Evolutionary conservation across 2,888 invertebrate species (phyloP).

Genomic region (Scotopteryx bipunctaria): DNA sequence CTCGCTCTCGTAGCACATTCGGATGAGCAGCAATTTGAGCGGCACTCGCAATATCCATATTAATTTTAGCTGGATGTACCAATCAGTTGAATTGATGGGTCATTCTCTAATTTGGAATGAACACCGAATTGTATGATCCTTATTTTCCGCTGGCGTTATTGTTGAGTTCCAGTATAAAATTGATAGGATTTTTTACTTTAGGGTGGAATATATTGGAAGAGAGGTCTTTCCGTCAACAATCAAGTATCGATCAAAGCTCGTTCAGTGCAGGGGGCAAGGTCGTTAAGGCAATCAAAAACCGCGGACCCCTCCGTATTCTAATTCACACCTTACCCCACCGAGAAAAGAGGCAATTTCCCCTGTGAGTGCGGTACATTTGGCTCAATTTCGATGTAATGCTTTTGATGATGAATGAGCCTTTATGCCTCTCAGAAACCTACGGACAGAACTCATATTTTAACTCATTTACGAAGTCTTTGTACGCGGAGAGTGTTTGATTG

Average conservation of each 20-base stretch:
- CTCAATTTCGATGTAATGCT: slow-evolving; percentile 45
- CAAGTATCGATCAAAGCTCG: slow-evolving; percentile 55
- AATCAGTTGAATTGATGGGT: slow-evolving; percentile 26
- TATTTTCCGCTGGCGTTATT: slow-evolving; percentile 23
- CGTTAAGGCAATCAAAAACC: slow-evolving; percentile 48
- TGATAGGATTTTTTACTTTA: not conserved
- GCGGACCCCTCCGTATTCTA: slow-evolving; percentile 26
- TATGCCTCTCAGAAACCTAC: slow-evolving; percentile 37
- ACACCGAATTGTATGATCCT: slow-evolving; percentile 20
- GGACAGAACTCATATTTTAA: slow-evolving; percentile 27
- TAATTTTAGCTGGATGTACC: slow-evolving; percentile 25
- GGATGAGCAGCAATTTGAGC: slow-evolving; percentile 9
- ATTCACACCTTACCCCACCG: slow-evolving; percentile 39
- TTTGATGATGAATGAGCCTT: slow-evolving; percentile 44
- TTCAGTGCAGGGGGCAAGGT: slow-evolving; percentile 52
- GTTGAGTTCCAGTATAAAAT: too few species aligned
- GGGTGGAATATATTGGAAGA: slow-evolving; percentile 3
- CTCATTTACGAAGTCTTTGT: slow-evolving; percentile 31
- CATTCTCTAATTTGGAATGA: slow-evolving; percentile 21
- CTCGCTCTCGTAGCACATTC: not conserved
- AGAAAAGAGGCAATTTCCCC: slow-evolving; percentile 38
- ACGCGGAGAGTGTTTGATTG: slow-evolving; percentile 29
- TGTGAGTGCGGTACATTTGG: slow-evolving; percentile 23
- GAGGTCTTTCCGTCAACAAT: slow-evolving; percentile 37
- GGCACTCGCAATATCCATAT: slow-evolving; percentile 15